These are phyloP conservation scores for Gibbula magus DNA, from an alignment of 2,888 invertebrate genomes.

Conservation along the genomic window DNA sequence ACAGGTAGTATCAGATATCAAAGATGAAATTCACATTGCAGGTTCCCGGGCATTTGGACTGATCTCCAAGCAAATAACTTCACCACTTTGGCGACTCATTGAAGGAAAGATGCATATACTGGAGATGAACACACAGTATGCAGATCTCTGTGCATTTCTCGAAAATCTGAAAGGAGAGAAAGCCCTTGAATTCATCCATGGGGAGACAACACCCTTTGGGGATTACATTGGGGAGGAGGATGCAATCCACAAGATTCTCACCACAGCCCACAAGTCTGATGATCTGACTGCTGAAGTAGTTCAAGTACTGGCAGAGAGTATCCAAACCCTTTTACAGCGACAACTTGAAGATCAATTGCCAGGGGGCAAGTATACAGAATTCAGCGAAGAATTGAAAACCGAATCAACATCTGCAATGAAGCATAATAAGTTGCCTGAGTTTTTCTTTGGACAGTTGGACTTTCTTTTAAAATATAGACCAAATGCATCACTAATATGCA, in stretches of 20 bases:
- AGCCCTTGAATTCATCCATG: neutral
- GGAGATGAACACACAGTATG: neutral
- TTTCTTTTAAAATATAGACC: neutral
- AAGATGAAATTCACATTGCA: neutral
- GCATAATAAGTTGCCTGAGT: neutral
- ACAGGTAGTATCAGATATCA: neutral
- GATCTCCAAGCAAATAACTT: neutral
- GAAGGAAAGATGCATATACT: neutral
- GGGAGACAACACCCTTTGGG: neutral
- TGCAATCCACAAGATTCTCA: neutral
- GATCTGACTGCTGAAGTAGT: neutral
- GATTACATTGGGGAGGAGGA: neutral
- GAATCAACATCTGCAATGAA: neutral
- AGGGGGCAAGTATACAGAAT: slow-evolving; percentile 1
- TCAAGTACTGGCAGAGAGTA: neutral
- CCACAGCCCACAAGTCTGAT: neutral
- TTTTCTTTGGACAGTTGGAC: neutral
- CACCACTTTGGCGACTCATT: neutral
- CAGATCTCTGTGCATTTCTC: neutral
- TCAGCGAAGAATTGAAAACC: neutral
- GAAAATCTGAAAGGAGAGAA: neutral
- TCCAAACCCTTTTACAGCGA: neutral
- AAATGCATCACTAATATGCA: neutral
- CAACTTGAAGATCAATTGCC: neutral
- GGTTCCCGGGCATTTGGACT: neutral